Evolutionary conservation across 2,888 invertebrate species (phyloP).

Genomic region (Eutolmus rufibarbis): DNA sequence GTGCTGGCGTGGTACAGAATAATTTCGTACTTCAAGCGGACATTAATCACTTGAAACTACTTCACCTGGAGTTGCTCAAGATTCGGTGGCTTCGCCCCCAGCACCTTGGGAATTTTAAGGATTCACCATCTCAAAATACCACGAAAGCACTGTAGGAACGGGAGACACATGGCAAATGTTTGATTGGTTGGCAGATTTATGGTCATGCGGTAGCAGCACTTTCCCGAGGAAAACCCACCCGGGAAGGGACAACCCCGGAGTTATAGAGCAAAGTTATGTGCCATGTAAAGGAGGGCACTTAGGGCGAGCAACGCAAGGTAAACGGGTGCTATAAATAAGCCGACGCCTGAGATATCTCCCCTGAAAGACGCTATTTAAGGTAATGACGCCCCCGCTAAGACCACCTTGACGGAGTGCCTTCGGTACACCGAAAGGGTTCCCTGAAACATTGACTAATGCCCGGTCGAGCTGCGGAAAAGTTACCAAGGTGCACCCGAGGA

Average conservation of each 20-base stretch:
- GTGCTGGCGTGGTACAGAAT: not conserved
- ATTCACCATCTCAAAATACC: not conserved
- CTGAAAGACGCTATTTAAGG: not conserved
- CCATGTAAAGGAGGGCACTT: not conserved
- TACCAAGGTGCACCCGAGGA: not conserved
- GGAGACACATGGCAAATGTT: not conserved
- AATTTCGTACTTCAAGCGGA: not conserved
- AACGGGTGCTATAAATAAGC: not conserved
- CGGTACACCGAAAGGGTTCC: not conserved
- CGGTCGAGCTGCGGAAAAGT: not conserved
- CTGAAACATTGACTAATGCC: not conserved
- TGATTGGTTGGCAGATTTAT: conserved; percentile 27
- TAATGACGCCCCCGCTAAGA: not conserved
- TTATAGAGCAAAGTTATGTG: not conserved
- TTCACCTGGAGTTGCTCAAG: not conserved
- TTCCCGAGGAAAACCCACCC: not conserved
- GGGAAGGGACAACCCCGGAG: not conserved
- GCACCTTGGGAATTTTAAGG: conserved; percentile 5
- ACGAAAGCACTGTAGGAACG: not conserved
- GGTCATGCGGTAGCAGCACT: not conserved
- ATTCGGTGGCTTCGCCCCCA: not conserved
- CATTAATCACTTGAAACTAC: conserved; percentile 5
- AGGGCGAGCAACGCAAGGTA: not conserved
- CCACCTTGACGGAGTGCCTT: not conserved
- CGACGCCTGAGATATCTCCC: not conserved